Base-by-base conservation (phyloP, 1,140 invertebrate species). In the Lepidostoma basale region DNA sequence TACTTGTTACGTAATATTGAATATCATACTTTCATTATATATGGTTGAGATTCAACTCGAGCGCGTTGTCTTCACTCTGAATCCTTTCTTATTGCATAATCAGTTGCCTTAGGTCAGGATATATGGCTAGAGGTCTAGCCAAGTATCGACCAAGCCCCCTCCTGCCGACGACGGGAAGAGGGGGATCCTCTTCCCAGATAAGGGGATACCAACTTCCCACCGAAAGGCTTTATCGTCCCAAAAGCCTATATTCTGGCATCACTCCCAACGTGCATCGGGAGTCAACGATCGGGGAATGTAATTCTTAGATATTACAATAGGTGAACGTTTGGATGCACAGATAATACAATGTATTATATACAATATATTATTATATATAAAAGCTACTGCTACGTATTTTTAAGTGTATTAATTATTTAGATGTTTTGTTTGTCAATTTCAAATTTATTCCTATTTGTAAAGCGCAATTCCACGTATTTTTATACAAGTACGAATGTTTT, bases 61-160 rank as follows among this genome's bases (percentile, higher is more conserved):
- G n/a, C n/a, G n/a, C n/a, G n/a, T n/a, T n/a, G n/a, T 33, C 30
- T 33, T 33, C 30, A 33, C 30, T 12, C 10, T 8, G 16, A 36
- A 1, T 47, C 44, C 44, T 47, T 30, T 1, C 33, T 4, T 12
- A 36, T 59, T 59, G 12, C 16, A 59, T 40, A 10, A 59, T 39
- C 30, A 20, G 36, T 59, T 59, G 54, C 54, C 18, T 39, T 20
- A 23, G 54, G 54, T 59, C 54, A 40, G 54, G 54, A 59, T 22
- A 39, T 20, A 30, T 10, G 49, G 25, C n/a, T 22, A 14, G 49
- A 26, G 18, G 30, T 40, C 18, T 23, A 40, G 54, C 54, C 54
- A 59, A 59, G 33, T 59, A 59, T 59, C 54, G 54, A 59, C 33
- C 54, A 59, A 23, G 9, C 3, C 52, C 25, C 26, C n/a, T 10